Conservation (phyloP, 2,888 invertebrate genomes). For the Globia sparganii region DNA sequence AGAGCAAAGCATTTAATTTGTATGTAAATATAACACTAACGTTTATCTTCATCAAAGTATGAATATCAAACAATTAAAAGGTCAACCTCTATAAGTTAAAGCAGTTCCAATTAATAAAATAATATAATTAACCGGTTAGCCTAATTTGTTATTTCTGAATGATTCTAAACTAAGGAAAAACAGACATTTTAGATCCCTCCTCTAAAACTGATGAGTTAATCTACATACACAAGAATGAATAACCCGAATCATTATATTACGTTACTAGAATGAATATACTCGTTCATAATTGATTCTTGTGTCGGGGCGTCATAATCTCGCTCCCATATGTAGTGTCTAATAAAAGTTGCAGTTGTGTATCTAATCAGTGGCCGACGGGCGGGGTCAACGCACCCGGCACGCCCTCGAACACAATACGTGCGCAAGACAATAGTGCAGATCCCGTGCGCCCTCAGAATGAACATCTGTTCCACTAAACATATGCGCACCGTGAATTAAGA, state of each 20-base stretch:
- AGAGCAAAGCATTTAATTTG: background rate
- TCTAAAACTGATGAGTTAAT: background rate
- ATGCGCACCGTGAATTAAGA: conserved; percentile 10
- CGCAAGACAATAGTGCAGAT: conserved; percentile 64
- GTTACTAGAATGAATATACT: too few species aligned
- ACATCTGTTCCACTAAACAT: conserved; percentile 39
- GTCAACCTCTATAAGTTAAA: background rate
- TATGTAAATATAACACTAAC: background rate
- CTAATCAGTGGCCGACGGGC: conserved; percentile 77
- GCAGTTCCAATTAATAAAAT: conserved; percentile 7
- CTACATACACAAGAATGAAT: too few species aligned
- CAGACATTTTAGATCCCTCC: background rate
- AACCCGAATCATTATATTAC: too few species aligned
- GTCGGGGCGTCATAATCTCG: conserved; percentile 52
- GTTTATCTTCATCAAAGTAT: background rate
- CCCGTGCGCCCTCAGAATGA: conserved; percentile 49
- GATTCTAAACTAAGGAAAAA: background rate
- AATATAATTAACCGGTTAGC: background rate
- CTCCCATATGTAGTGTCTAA: conserved; percentile 66
- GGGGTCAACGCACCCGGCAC: conserved; percentile 77
- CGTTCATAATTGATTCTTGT: conserved; percentile 40
- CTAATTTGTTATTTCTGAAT: background rate
- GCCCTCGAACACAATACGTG: conserved; percentile 66
- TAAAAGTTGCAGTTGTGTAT: conserved; percentile 78
- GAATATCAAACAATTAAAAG: background rate